Evolutionary conservation across 2,797 vertebrate genomes (phyloP).

Genomic region (Tenualosa ilisha): DNA sequence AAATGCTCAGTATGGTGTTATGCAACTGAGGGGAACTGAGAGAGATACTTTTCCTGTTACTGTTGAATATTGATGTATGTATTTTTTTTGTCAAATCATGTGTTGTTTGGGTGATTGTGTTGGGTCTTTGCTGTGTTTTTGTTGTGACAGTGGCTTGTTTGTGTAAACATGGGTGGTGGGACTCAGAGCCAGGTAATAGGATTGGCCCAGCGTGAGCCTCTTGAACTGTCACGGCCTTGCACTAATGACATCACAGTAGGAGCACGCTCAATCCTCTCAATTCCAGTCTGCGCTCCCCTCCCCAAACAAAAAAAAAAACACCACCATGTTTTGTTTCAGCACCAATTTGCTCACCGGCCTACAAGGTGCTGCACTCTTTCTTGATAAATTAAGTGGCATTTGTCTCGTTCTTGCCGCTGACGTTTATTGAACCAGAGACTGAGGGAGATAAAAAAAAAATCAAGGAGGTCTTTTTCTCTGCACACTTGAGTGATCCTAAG

Average conservation of each 20-base stretch:
- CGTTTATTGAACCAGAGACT: constrained; percentile 41
- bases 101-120: constrained; percentile 47
- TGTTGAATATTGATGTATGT: not conserved
- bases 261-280: constrained; percentile 32
- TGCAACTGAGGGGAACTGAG: not conserved
- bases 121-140: constrained; percentile 26
- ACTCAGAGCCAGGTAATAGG: not conserved
- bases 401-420: constrained; percentile 41
- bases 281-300: not conserved
- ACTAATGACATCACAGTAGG: constrained; percentile 55
- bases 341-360: not conserved
- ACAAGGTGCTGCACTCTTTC: not conserved
- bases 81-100: constrained; percentile 26
- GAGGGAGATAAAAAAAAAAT: constrained; percentile 46
- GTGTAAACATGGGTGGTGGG: not conserved
- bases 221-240: constrained; percentile 52
- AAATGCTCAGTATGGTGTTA: not conserved
- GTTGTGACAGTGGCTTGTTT: constrained; percentile 47
- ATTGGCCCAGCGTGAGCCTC: constrained; percentile 48
- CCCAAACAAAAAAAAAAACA: not conserved
- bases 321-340: not conserved
- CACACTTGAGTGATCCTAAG: constrained; percentile 64
- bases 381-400: constrained; percentile 42
- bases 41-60: not conserved
- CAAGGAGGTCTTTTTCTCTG: constrained; percentile 52